Conservation (phyloP, 2,888 invertebrate genomes). For the Odontocerum albicorne region DNA sequence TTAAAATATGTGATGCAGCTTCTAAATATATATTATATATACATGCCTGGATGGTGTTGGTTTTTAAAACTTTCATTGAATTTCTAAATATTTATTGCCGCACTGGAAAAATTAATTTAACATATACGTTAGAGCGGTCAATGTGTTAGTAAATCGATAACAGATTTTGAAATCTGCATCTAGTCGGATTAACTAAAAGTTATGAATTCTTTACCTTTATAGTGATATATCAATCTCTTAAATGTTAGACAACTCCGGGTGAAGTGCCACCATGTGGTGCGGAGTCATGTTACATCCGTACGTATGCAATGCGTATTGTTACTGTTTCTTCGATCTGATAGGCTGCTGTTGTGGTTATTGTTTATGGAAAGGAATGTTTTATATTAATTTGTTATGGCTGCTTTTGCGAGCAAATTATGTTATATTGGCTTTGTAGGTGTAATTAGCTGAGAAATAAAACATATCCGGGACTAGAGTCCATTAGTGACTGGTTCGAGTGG, state of each 20-base stretch:
- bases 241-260: too few species aligned
- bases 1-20: slow-evolving; percentile 24
- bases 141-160: slow-evolving; percentile 13
- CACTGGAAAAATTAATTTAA: too few species aligned
- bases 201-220: too few species aligned
- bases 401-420: slow-evolving; percentile 15
- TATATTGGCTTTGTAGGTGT: slow-evolving; percentile 14
- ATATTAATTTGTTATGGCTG: slow-evolving; percentile 9
- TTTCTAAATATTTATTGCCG: too few species aligned
- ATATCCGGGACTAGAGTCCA: slow-evolving; percentile 35
- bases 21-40: slow-evolving; percentile 20
- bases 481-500: not conserved
- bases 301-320: too few species aligned
- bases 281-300: too few species aligned
- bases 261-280: too few species aligned
- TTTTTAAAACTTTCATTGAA: slow-evolving; percentile 23
- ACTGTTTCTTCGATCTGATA: slow-evolving; percentile 25
- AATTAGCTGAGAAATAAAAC: slow-evolving; percentile 15
- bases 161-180: not conserved
- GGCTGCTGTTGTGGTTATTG: slow-evolving; percentile 21
- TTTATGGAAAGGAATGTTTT: too few species aligned
- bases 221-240: too few species aligned
- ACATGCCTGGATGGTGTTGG: slow-evolving; percentile 17
- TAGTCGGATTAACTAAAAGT: too few species aligned
- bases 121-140: slow-evolving; percentile 21